Conservation (phyloP, 2,888 invertebrate species). For the Plutella xylostella region DNA sequence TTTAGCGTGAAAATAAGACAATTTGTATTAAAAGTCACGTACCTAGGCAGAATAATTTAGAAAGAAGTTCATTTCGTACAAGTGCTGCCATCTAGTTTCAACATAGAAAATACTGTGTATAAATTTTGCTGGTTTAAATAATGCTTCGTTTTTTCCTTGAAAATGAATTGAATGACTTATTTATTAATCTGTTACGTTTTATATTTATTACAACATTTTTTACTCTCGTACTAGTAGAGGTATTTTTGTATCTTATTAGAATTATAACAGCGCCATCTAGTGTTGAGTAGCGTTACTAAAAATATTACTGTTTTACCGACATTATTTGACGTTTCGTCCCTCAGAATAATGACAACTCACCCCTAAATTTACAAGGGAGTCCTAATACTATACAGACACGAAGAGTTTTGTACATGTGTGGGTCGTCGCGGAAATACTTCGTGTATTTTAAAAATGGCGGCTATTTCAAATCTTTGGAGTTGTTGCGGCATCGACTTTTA, state of each 20-base stretch:
- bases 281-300: conserved; percentile 27
- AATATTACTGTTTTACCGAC: conserved; percentile 35
- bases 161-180: too few species aligned
- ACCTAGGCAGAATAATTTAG: conserved; percentile 5
- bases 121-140: neutral
- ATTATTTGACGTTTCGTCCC: conserved; percentile 14
- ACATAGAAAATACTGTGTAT: neutral
- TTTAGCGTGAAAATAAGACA: conserved; percentile 56
- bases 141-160: too few species aligned
- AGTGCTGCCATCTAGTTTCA: conserved; percentile 36
- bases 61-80: conserved; percentile 18
- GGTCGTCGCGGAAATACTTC: conserved; percentile 17
- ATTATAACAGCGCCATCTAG: conserved; percentile 30
- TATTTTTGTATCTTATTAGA: neutral
- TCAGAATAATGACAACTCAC: too few species aligned
- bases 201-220: too few species aligned
- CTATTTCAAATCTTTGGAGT: neutral
- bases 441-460: conserved; percentile 7
- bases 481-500: too few species aligned
- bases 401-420: conserved; percentile 32
- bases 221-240: too few species aligned
- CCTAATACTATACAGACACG: neutral
- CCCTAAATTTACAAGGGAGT: too few species aligned
- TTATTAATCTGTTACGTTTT: too few species aligned
- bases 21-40: conserved; percentile 59